phyloP scores from a whole-genome alignment of 1,140 invertebrate genomes.

The Cydia strobilella region DNA sequence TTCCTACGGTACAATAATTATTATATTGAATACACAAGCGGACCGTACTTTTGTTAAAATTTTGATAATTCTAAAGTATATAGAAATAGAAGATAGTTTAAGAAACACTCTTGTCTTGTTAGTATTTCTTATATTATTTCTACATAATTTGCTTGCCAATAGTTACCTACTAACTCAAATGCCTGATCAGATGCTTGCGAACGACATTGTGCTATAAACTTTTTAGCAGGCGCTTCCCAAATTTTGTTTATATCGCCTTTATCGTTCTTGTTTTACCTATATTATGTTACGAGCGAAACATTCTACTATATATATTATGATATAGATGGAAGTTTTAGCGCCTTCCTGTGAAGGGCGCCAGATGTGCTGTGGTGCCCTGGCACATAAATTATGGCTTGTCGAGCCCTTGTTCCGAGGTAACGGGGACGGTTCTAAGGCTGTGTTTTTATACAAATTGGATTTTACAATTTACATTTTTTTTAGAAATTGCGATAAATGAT shows the following conservation, averaged over 20 bases:
- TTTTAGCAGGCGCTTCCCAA: conserved; percentile 4
- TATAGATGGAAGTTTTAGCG: conserved; percentile 33
- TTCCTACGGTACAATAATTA: too few species aligned
- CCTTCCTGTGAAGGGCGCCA: conserved; percentile 50
- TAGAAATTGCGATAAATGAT: too few species aligned
- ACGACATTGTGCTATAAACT: conserved; percentile 9
- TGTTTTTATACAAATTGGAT: background rate
- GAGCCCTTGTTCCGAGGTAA: conserved; percentile 47
- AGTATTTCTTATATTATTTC: too few species aligned
- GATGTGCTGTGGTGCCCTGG: conserved; percentile 53
- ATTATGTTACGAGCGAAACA: background rate
- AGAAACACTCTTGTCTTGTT: too few species aligned
- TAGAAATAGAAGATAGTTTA: too few species aligned
- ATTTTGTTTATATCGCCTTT: background rate
- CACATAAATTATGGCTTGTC: conserved; percentile 65
- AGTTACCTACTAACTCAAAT: too few species aligned
- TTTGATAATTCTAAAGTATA: too few species aligned
- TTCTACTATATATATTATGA: conserved; percentile 34
- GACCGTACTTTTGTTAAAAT: too few species aligned
- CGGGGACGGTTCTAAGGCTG: background rate
- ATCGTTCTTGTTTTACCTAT: background rate
- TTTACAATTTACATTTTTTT: too few species aligned
- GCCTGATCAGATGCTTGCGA: background rate
- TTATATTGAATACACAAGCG: too few species aligned
- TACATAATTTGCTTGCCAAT: too few species aligned